Base-by-base conservation (phyloP, 2,888 invertebrate species). In the Aleiodes testaceus region DNA sequence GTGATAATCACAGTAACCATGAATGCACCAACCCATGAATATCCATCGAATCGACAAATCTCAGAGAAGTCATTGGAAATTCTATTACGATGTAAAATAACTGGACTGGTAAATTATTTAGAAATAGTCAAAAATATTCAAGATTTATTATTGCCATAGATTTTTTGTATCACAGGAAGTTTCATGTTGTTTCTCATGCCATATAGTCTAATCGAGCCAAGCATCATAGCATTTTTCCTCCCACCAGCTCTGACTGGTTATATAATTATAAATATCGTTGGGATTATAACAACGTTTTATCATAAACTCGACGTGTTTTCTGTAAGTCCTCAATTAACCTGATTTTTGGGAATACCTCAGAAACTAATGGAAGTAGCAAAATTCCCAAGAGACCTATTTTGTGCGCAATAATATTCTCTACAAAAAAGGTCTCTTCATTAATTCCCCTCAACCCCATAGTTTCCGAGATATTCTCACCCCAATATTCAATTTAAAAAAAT, bases 241-340 rank as follows among this genome's bases (percentile, higher is more conserved):
- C 83, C 83, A 12, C 72, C 80, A 1, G 81, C 80, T 44, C 45
- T 81, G 20, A 74, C 74, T 11, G 83, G 83, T 11, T 82, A 80
- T 50, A 78, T 83, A n/a, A 50, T 82, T 22, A 72, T 83, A n/a
- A 76, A 79, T 61, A 16, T 75, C 0, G 76, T 76, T 12, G 80
- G 81, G 14, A 75, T 83, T 12, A 71, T 75, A 42, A 72, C 36
- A 16, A 16, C 72, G 11, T 72, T 74, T 11, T 72, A 71, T 70
- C 71, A 67, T 12, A 70, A 73, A 44, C 77, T 72, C 11, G 69
- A 76, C 16, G 44, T 74, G 7, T 47, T 76, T 3, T 50, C 72
- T 6, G 74, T 74, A 30, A 72, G 74, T 26, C 26, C 5, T 26
- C 26, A 26, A 5, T 26, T 26, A 26, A n/a, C n/a, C n/a, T n/a